Evolutionary conservation across 2,113 vertebrate species (phyloP), one percentile per base, ranked within the genome.

Genomic region (Lampris incognitus): DNA sequence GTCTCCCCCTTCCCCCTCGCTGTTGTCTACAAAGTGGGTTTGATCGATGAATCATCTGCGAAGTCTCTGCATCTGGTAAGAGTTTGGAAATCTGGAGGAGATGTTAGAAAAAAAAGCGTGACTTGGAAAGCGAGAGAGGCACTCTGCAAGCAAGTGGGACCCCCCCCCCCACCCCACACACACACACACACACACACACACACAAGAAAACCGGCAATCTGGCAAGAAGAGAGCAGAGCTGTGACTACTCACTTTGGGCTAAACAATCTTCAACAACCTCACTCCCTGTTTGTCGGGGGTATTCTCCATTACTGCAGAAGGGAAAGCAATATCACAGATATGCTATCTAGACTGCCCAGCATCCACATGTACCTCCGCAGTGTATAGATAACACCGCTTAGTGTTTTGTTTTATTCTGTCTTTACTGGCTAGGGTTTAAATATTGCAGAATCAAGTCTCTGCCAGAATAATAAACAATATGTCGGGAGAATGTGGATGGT

Each of bases 11-110:
- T 91, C 91, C 78, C 84, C 66, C 54, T 92, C 87, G 92, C 91
- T 91, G 89, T 89, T 96, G 95, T 95, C 95, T 94, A 73, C 91
- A 90, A 94, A 89, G 92, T 95, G 95, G 88, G 89, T 89, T 85
- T 89, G 89, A 93, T 90, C 93, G 92, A 95, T 94, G 93, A 95
- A 94, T 96, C 63, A 94, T 95, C 92, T 78, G 40, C 92, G 91
- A 93, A 90, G 94, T 94, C 91, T 91, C 85, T 94, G 91, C 95
- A 96, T 97, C 95, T 97, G 96, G 93, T 95, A 94, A 93, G 93
- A 90, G 92, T 95, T 96, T 95, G 84, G 84, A 90, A 92, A 94
- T 93, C 88, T 88, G 87, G 93, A 90, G 95, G 95, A 86, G 87
- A 82, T 54, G 52, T 95, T 93, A 76, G 81, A 83, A 93, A 88